Base-by-base conservation (phyloP, 2,888 invertebrate species). In the Zeuzera pyrina region DNA sequence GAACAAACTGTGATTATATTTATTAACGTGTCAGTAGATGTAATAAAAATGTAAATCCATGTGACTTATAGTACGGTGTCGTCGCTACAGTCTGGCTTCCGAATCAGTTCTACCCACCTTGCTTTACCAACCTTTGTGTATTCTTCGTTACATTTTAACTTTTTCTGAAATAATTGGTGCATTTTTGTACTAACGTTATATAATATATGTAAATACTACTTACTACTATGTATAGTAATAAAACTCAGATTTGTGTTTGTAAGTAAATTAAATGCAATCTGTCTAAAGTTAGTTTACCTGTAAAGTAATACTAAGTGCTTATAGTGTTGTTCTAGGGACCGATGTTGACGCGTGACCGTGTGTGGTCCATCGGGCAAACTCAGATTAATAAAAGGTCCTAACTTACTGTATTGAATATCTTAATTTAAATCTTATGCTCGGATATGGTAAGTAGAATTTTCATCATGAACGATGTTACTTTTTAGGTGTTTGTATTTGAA, bases 231-330 rank as follows among this genome's bases (percentile, higher is more conserved):
- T n/a, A n/a, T n/a, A n/a, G n/a, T n/a, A n/a, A n/a, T n/a, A n/a
- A n/a, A n/a, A n/a, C n/a, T n/a, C n/a, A n/a, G n/a, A n/a, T n/a
- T n/a, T n/a, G n/a, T n/a, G n/a, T n/a, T n/a, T n/a, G n/a, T n/a
- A n/a, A n/a, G n/a, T n/a, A n/a, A n/a, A n/a, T n/a, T n/a, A n/a
- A n/a, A n/a, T n/a, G n/a, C n/a, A n/a, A n/a, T n/a, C n/a, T n/a
- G n/a, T n/a, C 21, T 30, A 30, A 29, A n/a, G n/a, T n/a, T 69
- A 69, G 72, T 77, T 68, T 74, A 78, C 76, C 74, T 76, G 78
- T 61, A 61, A 77, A 79, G 65, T 77, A 70, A n/a, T 70, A 77
- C 73, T 77, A 76, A 79, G 71, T 76, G 77, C 62, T n/a, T 66
- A 66, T 68, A 63, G 61, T 79, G 79, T 81, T 79, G 72, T 83